Evolutionary conservation across 2,888 invertebrate genomes (phyloP).

Genomic region (Pristionchus mayeri): DNA sequence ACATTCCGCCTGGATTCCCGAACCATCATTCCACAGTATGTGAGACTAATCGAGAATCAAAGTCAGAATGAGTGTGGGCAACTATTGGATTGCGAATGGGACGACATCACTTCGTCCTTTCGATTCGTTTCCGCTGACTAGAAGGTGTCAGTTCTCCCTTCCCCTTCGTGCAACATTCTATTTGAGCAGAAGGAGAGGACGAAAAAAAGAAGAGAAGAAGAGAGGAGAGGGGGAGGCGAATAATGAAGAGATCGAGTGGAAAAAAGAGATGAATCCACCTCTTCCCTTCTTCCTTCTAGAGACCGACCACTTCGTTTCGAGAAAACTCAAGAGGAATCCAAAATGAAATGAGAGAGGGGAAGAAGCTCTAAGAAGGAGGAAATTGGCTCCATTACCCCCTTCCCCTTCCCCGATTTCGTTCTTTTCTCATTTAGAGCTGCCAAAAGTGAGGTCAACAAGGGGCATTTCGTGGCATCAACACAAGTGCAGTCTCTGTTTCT

Average conservation of each 20-base stretch:
- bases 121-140: not conserved
- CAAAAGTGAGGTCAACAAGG: constrained; percentile 23
- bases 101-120: not conserved
- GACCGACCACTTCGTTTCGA: constrained; percentile 2
- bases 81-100: not conserved
- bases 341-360: not conserved
- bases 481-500: not conserved
- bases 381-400: constrained; percentile 37
- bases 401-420: not conserved
- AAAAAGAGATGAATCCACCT: constrained; percentile 38
- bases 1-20: too few species aligned
- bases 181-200: constrained; percentile 28
- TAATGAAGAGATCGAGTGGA: constrained; percentile 30
- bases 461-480: constrained; percentile 19
- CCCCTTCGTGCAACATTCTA: constrained; percentile 40
- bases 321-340: constrained; percentile 4
- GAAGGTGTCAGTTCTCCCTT: constrained; percentile 36
- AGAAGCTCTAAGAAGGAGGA: constrained; percentile 10
- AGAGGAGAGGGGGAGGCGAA: constrained; percentile 25
- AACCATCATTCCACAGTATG: too few species aligned
- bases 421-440: constrained; percentile 5
- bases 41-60: too few species aligned
- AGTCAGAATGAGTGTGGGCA: not conserved
- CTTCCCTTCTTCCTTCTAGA: constrained; percentile 21
- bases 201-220: constrained; percentile 33